phyloP scores from a whole-genome alignment of 2,113 vertebrate species.

The Anolis sagrei region DNA sequence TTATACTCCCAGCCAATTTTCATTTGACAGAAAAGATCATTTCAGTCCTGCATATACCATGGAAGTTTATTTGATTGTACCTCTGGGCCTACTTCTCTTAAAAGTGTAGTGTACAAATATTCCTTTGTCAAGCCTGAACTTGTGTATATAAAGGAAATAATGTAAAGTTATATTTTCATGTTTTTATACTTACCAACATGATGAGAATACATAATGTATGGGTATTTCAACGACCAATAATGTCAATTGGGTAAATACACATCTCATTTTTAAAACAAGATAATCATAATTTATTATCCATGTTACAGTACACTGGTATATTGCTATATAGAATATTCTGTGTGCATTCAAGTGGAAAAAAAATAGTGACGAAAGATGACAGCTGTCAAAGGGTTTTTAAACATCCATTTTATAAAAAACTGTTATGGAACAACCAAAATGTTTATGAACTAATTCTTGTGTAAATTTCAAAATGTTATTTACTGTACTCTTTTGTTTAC shows the following conservation, averaged over 20 bases:
- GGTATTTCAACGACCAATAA: slow-evolving; percentile 79
- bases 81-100: slow-evolving; percentile 79
- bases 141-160: slow-evolving; percentile 85
- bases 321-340: slow-evolving; percentile 81
- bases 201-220: slow-evolving; percentile 78
- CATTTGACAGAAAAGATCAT: slow-evolving; percentile 67
- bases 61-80: slow-evolving; percentile 77
- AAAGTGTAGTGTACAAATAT: slow-evolving; percentile 70
- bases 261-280: slow-evolving; percentile 75
- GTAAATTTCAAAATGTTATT: slow-evolving; percentile 83
- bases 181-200: slow-evolving; percentile 83
- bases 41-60: slow-evolving; percentile 66
- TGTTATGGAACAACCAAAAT: slow-evolving; percentile 81
- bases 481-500: slow-evolving; percentile 83
- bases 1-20: slow-evolving; percentile 59
- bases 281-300: slow-evolving; percentile 81
- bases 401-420: slow-evolving; percentile 83
- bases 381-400: slow-evolving; percentile 81
- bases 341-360: slow-evolving; percentile 81
- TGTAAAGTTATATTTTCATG: slow-evolving; percentile 90
- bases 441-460: slow-evolving; percentile 83
- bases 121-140: slow-evolving; percentile 81
- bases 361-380: slow-evolving; percentile 80
- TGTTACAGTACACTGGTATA: slow-evolving; percentile 80
- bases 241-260: slow-evolving; percentile 76